Evolutionary conservation across 2,113 vertebrate species (phyloP).

Genomic region (Grammomys dolichurus): DNA sequence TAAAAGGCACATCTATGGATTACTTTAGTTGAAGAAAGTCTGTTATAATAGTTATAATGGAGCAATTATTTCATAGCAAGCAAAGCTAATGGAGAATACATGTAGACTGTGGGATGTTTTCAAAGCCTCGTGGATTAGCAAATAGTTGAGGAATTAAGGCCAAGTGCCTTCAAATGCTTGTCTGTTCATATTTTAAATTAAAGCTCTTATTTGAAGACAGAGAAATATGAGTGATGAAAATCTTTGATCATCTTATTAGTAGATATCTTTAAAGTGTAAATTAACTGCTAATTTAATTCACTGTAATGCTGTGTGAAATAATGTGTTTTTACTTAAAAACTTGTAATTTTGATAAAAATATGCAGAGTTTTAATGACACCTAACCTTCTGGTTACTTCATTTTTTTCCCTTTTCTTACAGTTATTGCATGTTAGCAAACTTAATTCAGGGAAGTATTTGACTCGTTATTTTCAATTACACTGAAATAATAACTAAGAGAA

Average conservation of each 20-base stretch:
- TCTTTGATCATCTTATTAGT: conserved; percentile 80
- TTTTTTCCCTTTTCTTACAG: conserved; percentile 58
- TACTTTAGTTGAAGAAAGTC: conserved; percentile 70
- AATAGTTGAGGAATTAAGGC: conserved; percentile 76
- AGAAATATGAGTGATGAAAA: conserved; percentile 70
- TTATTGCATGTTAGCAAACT: conserved; percentile 46
- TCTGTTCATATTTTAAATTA: conserved; percentile 70
- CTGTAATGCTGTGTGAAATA: conserved; percentile 70
- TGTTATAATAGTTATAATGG: conserved; percentile 72
- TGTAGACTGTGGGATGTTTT: conserved; percentile 70
- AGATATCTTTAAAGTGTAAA: conserved; percentile 79
- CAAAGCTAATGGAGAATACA: conserved; percentile 67
- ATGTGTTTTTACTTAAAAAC: conserved; percentile 74
- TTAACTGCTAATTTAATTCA: conserved; percentile 79
- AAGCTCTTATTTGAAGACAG: conserved; percentile 64
- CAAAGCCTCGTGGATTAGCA: conserved; percentile 67
- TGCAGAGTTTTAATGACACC: conserved; percentile 61
- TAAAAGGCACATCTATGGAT: conserved; percentile 73
- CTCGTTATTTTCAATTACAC: conserved; percentile 43
- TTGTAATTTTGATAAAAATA: conserved; percentile 73
- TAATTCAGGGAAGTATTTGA: conserved; percentile 43
- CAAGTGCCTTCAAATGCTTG: conserved; percentile 70
- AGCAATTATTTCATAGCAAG: conserved; percentile 70
- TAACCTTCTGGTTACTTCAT: conserved; percentile 65
- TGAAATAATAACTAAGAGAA: conserved; percentile 51